Base-by-base conservation (phyloP, 1,140 invertebrate species). In the Druon quercuslanigerum region DNA sequence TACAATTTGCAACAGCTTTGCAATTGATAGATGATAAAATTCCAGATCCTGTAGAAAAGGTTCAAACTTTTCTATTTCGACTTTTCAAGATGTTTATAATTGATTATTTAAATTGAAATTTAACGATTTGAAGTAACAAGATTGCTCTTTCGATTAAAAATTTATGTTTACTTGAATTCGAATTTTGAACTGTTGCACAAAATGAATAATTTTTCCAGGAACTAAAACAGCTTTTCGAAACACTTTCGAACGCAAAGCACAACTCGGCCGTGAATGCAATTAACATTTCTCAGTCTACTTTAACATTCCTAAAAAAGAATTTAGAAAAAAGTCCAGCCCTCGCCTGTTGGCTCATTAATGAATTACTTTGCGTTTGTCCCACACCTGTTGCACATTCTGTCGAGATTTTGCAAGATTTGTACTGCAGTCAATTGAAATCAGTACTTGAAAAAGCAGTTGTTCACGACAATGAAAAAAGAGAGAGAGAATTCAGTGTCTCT, bases 291-390 rank as follows among this genome's bases (percentile, higher is more conserved):
- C 40, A 82, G 60, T 46, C 77, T 50, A 84, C 75, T 79, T 77
- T 86, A 17, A 71, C 73, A 73, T 86, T 87, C 75, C 73, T 90
- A 20, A 82, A 84, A 77, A 72, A 57, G 33, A 86, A 84, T 80
- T 70, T 89, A 50, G 40, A 75, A 25, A 73, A 57, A 11, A 79
- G 81, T 80, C 80, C 86, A 73, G 17, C 74, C 17, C 57, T 88
- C 13, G 72, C 82, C 7, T 88, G 86, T 72, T 89, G 86, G 84
- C 82, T 88, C n/a, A 78, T 89, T n/a, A 85, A 89, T 71, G 78
- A 86, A 78, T 85, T 90, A 72, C 77, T 87, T 3, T 82, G 78
- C 19, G 54, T 79, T 46, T 85, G 79, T 81, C 78, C 80, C 25
- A 73, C 74, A 0, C 25, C 17, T 20, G 84, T 79, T 52, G 50